Evolutionary conservation across 1,140 invertebrate species (phyloP).

Genomic region (Oreohelix idahoensis): DNA sequence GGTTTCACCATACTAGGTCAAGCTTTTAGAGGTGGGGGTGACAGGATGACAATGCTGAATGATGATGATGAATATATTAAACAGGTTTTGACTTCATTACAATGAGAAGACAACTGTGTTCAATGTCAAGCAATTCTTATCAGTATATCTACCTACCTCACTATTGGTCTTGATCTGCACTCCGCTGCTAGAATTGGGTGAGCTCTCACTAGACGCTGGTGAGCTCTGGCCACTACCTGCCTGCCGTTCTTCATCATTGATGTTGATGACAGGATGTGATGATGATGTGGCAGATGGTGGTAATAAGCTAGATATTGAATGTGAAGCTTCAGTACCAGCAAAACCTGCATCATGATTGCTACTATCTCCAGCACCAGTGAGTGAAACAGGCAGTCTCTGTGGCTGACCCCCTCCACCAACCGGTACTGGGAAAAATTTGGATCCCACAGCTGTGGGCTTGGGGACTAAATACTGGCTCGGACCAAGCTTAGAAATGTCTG

Average conservation of each 20-base stretch:
- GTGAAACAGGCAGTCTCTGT: background rate
- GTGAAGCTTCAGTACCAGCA: background rate
- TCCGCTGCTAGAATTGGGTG: slow-evolving; percentile 24
- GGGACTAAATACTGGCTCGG: background rate
- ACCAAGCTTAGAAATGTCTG: background rate
- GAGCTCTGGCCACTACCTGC: slow-evolving; percentile 71
- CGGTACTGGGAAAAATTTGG: background rate
- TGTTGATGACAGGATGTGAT: slow-evolving; percentile 54
- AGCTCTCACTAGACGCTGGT: slow-evolving; percentile 65
- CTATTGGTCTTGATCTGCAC: background rate
- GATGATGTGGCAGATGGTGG: slow-evolving; percentile 17
- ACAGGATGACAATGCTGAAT: too few relatives aligned
- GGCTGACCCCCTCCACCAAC: background rate
- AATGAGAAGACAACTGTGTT: too few relatives aligned
- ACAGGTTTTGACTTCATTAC: too few relatives aligned
- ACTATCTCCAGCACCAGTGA: background rate
- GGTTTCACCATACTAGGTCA: too few relatives aligned
- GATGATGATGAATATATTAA: too few relatives aligned
- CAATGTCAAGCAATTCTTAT: too few relatives aligned
- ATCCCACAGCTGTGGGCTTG: background rate
- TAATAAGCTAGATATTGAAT: background rate
- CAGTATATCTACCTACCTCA: slow-evolving; percentile 18
- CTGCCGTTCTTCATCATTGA: slow-evolving; percentile 62
- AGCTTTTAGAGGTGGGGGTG: too few relatives aligned
- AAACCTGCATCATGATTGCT: background rate